Base-by-base conservation (phyloP, 1,140 invertebrate species). In the Camponotus floridanus region DNA sequence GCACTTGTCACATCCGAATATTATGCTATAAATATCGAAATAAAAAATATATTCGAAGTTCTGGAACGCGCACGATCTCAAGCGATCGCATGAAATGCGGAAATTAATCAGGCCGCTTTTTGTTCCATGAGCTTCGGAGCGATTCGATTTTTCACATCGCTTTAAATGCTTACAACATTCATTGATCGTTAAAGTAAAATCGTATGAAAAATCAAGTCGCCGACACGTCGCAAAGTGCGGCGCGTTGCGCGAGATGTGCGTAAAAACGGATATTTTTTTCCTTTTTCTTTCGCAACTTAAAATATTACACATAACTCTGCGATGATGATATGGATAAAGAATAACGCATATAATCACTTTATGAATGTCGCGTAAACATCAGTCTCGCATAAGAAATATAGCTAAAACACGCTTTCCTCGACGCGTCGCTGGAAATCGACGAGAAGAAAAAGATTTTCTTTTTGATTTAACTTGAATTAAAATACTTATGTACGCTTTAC, bases 1-100 rank as follows among this genome's bases (percentile, higher is more conserved):
- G 67, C 67, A 68, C 18, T 68, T 68, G 67, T 68, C 68, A 80
- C 21, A 57, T 70, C 3, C 6, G 64, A 70, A 48, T 80, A n/a
- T 9, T 80, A 57, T 36, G 39, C 68, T 80, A 70, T 70, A 80
- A 80, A 80, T 70, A 57, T 70, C 13, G 48, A 80, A 80, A 80
- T 57, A 80, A 57, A 80, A 70, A 57, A 80, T 57, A 80, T 0
- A 55, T 64, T 70, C n/a, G n/a, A 26, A 18, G 15, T 70, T 70
- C 13, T 26, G 15, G 21, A 70, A 70, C n/a, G 21, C 76, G 65
- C 39, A 39, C 65, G 11, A 48, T 68, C 42, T 45, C n/a, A 68
- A 68, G 48, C 42, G n/a, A 26, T 45, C 31, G 9, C 26, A 26
- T 21, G 51, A 36, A 78, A 9, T 51, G 42, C 26, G 26, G 15